Evolutionary conservation across 2,888 invertebrate genomes (phyloP), one percentile per base, ranked within the genome.

Genomic region (Cryptus viduatorius): DNA sequence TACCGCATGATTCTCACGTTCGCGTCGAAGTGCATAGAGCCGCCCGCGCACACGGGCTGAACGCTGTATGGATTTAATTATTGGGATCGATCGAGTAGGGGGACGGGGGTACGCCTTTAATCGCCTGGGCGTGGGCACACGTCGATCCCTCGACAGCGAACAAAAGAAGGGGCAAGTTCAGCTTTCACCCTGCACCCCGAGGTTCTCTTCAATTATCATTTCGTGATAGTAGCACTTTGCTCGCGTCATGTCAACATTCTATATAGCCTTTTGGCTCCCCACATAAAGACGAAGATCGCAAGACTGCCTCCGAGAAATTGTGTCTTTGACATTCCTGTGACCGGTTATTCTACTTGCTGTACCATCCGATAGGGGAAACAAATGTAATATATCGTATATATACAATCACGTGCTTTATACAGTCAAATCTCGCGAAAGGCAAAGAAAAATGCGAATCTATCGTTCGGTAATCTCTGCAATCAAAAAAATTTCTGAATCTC

Each of bases 41-140:
- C 37, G 8, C 37, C 37, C 37, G 4, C 37, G 69, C 56, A 31
- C 44, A 16, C 68, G 68, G 71, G 75, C 37, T 0, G 75, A 79
- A 72, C 80, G 85, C 79, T 79, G 86, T 88, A 89, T 88, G 86
- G 87, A 89, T 91, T 92, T 91, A 91, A 92, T 92, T 91, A 92
- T 92, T 89, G 79, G 86, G 85, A 91, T 91, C 91, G 90, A 92
- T 90, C 87, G 68, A 37, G 37, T 7, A 37, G 37, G 8, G 8
- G 48, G 44, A 37, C 87, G 12, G 61, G 53, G 82, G 81, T 89
- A 89, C 87, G 86, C 88, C 86, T 88, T 90, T 90, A 90, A 92
- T 91, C 91, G 90, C 73, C 78, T 89, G 90, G 91, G 90, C 89
- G 90, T 89, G 87, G 85, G 61, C 56, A 83, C 86, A 71, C 85